phyloP scores from a whole-genome alignment of 2,797 vertebrate genomes.

The Rhynchonycteris naso region DNA sequence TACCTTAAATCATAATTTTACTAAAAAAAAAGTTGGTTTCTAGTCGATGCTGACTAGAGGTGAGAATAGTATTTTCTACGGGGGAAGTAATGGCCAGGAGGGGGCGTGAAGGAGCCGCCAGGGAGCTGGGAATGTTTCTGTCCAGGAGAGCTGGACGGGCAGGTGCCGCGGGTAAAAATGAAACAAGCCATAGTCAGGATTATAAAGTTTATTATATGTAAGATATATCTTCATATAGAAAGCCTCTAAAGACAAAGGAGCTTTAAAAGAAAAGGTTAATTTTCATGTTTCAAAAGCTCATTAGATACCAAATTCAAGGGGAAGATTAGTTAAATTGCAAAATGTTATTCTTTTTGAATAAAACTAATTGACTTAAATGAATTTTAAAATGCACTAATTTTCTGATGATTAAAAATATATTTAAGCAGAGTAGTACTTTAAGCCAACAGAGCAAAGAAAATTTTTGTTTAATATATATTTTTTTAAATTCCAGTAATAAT shows the following conservation, averaged over 20 bases:
- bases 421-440: constrained; percentile 71
- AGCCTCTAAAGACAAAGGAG: constrained; percentile 65
- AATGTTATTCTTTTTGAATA: constrained; percentile 63
- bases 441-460: constrained; percentile 74
- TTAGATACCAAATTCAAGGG: constrained; percentile 63
- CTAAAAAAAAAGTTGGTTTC: constrained; percentile 14
- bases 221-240: constrained; percentile 65
- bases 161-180: neutral
- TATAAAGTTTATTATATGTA: constrained; percentile 73
- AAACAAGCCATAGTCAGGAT: constrained; percentile 15
- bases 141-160: neutral
- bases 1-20: constrained; percentile 27
- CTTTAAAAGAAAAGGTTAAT: constrained; percentile 60
- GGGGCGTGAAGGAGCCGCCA: constrained; percentile 20
- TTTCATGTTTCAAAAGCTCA: constrained; percentile 64
- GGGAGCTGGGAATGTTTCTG: neutral
- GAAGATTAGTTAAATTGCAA: constrained; percentile 66
- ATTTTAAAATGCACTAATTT: constrained; percentile 72
- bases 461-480: constrained; percentile 65
- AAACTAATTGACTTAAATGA: constrained; percentile 71
- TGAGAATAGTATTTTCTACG: neutral
- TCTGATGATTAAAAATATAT: constrained; percentile 73
- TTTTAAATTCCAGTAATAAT: constrained; percentile 76
- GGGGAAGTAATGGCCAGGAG: constrained; percentile 43
- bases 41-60: neutral